Conservation (phyloP, 2,888 invertebrate genomes). For the Drosophila prostipennis region DNA sequence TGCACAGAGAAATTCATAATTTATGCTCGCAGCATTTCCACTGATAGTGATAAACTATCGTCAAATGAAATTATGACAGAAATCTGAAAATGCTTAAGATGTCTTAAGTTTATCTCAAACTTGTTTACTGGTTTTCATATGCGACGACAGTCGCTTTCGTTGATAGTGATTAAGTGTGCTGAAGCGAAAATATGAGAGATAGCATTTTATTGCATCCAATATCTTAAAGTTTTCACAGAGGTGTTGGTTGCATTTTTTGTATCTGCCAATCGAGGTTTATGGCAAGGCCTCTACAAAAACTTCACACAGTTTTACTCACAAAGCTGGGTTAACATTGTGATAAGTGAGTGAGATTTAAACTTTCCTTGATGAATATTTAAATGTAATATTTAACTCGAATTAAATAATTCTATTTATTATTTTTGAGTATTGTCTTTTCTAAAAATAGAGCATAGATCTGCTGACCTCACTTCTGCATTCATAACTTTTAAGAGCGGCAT, state of each 20-base stretch:
- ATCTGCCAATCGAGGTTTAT: background rate
- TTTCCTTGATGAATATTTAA: background rate
- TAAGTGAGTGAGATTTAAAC: slow-evolving; percentile 10
- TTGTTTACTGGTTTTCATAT: slow-evolving; percentile 4
- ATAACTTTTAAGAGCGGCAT: background rate
- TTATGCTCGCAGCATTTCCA: slow-evolving; percentile 14
- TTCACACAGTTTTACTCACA: slow-evolving; percentile 26
- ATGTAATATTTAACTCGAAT: background rate
- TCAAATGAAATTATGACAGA: slow-evolving; percentile 13
- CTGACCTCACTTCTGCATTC: background rate
- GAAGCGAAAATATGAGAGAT: background rate
- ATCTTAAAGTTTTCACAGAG: background rate
- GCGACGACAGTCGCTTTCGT: slow-evolving; percentile 6
- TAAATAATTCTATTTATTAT: no score
- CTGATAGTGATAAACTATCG: slow-evolving; percentile 26
- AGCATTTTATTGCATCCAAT: background rate
- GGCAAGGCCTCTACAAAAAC: background rate
- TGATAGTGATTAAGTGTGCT: slow-evolving; percentile 10
- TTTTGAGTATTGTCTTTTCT: background rate
- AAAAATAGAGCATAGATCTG: background rate
- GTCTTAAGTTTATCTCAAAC: slow-evolving; percentile 6
- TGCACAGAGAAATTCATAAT: slow-evolving; percentile 31
- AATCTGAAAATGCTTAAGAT: background rate
- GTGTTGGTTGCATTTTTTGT: background rate
- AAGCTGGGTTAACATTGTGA: slow-evolving; percentile 12